Conservation (phyloP, 2,113 vertebrate species). For the Raja brachyura region DNA sequence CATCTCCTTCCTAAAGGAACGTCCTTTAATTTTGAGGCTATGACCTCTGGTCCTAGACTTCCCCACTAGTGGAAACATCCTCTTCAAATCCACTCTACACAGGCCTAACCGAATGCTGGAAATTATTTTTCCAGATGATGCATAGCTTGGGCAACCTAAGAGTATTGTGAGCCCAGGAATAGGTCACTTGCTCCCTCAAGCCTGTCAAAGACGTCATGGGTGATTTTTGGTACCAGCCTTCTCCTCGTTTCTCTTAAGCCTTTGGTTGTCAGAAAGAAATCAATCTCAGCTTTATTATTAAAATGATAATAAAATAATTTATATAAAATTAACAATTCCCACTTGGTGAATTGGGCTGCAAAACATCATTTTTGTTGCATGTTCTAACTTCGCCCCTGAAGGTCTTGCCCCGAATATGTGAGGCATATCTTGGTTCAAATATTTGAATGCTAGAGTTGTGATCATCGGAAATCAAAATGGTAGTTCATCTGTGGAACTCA, state of each 20-base stretch:
- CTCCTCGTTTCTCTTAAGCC: not conserved
- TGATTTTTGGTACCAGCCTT: not conserved
- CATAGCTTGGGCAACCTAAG: not conserved
- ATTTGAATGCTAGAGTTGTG: no score
- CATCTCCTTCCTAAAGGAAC: no score
- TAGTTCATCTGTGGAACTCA: no score
- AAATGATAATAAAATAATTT: no score
- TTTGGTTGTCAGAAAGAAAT: not conserved
- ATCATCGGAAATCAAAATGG: no score
- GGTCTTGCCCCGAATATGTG: not conserved
- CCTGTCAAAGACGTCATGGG: not conserved
- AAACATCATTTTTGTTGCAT: not conserved
- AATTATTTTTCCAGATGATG: not conserved
- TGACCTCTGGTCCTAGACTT: no score
- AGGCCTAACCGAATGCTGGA: no score
- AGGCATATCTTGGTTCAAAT: not conserved
- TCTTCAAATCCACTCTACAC: no score
- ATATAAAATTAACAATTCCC: not conserved
- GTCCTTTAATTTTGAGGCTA: no score
- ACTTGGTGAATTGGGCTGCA: no score
- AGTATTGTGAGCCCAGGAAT: not conserved
- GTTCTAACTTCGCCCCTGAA: not conserved
- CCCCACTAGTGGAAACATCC: no score
- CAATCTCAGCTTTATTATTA: not conserved
- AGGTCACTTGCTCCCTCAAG: no score